Conservation (phyloP, 2,888 invertebrate genomes). For the Drosophila mercatorum region DNA sequence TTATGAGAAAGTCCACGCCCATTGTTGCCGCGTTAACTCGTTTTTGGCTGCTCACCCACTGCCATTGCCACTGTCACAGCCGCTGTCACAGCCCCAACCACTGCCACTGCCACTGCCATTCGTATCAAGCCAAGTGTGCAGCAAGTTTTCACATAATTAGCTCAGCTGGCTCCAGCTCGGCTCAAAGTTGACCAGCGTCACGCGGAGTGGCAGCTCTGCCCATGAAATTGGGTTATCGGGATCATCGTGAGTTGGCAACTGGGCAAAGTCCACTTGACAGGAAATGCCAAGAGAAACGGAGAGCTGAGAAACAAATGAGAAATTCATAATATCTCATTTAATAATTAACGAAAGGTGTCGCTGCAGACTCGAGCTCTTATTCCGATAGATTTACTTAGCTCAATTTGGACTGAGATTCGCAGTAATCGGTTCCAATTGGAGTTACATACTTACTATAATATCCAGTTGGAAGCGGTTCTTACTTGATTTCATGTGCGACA, state of each 20-base stretch:
- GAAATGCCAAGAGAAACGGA: no score
- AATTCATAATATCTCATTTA: not conserved
- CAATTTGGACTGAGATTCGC: no score
- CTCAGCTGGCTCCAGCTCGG: slow-evolving; percentile 39
- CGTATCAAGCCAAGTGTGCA: slow-evolving; percentile 15
- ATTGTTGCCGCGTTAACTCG: slow-evolving; percentile 54
- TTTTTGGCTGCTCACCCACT: slow-evolving; percentile 49
- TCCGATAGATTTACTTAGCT: not conserved
- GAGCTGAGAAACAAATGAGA: no score
- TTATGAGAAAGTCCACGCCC: slow-evolving; percentile 71
- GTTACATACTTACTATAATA: rapidly evolving
- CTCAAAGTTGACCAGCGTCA: slow-evolving; percentile 35
- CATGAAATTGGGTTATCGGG: slow-evolving; percentile 5
- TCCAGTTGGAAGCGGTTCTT: not conserved
- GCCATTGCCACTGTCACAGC: slow-evolving; percentile 25
- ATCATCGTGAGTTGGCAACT: not conserved
- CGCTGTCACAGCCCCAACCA: slow-evolving; percentile 20
- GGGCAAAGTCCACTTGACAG: not conserved
- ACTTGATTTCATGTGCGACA: no score
- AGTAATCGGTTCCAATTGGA: not conserved
- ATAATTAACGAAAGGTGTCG: no score
- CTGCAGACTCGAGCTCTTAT: not conserved
- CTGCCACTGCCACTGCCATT: slow-evolving; percentile 28
- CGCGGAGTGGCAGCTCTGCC: slow-evolving; percentile 2
- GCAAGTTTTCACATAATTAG: slow-evolving; percentile 68